Conservation (phyloP, 2,113 vertebrate genomes). For the Sylvia atricapilla region DNA sequence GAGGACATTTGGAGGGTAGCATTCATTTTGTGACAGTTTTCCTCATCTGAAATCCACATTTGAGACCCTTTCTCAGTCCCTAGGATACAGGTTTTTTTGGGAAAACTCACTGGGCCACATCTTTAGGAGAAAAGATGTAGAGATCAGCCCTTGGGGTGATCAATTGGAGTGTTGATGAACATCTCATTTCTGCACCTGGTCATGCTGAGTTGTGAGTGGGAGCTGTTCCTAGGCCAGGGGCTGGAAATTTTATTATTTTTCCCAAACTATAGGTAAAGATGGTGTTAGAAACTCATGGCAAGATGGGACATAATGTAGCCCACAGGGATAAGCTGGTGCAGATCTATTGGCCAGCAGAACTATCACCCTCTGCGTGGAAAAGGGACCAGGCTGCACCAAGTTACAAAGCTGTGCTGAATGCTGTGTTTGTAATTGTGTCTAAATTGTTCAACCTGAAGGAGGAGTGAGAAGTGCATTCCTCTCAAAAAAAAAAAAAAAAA, state of each 20-base stretch:
- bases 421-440: background rate
- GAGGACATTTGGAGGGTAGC: background rate
- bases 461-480: background rate
- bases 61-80: background rate
- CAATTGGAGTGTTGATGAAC: background rate
- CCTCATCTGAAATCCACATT: background rate
- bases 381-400: background rate
- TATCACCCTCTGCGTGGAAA: background rate
- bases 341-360: background rate
- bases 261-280: background rate
- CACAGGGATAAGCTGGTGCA: background rate
- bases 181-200: background rate
- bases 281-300: background rate
- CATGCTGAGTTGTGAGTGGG: background rate
- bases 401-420: background rate
- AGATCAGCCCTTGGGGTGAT: no score
- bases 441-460: background rate
- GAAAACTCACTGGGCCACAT: background rate
- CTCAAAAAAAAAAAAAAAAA: background rate
- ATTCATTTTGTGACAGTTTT: background rate
- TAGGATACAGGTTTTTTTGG: background rate
- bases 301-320: background rate
- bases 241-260: background rate
- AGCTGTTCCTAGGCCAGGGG: background rate
- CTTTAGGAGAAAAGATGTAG: background rate